These are phyloP conservation scores for Flexamia atlantica DNA, from an alignment of 2,888 invertebrate species.

Conservation along the genomic window DNA sequence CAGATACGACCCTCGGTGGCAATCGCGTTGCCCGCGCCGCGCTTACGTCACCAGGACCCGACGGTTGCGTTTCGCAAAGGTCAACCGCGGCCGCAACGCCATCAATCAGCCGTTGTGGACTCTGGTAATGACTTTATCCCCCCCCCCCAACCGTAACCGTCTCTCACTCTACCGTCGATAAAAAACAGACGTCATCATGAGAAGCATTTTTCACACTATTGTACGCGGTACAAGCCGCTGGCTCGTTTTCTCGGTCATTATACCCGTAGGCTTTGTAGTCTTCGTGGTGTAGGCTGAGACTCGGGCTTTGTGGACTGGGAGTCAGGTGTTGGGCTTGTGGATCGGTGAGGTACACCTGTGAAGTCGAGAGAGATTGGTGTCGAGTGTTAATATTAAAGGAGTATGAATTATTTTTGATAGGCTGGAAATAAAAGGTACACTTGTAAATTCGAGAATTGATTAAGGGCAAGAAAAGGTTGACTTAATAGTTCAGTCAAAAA, in stretches of 20 bases:
- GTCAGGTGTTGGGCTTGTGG: no score
- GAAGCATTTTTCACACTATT: conserved; percentile 20
- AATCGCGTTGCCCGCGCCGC: neutral
- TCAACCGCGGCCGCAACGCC: neutral
- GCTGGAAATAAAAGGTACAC: no score
- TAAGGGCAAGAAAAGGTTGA: no score
- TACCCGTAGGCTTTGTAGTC: conserved; percentile 20
- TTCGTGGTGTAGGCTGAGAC: neutral
- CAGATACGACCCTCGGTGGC: conserved; percentile 28
- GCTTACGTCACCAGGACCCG: neutral
- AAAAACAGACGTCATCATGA: conserved; percentile 3
- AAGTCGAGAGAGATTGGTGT: no score
- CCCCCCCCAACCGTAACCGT: neutral
- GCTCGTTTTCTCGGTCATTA: conserved; percentile 45
- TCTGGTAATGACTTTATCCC: neutral
- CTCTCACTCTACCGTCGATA: neutral
- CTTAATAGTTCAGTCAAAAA: no score
- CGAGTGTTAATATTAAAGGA: no score
- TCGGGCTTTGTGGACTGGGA: conserved; percentile 11
- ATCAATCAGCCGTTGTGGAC: conserved; percentile 19
- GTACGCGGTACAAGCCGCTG: conserved; percentile 14
- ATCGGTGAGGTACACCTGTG: no score
- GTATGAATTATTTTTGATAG: no score
- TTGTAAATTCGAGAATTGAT: no score
- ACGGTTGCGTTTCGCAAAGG: neutral